These are phyloP conservation scores for Aspidiotus destructor DNA, from an alignment of 2,888 invertebrate genomes.

Conservation along the genomic window DNA sequence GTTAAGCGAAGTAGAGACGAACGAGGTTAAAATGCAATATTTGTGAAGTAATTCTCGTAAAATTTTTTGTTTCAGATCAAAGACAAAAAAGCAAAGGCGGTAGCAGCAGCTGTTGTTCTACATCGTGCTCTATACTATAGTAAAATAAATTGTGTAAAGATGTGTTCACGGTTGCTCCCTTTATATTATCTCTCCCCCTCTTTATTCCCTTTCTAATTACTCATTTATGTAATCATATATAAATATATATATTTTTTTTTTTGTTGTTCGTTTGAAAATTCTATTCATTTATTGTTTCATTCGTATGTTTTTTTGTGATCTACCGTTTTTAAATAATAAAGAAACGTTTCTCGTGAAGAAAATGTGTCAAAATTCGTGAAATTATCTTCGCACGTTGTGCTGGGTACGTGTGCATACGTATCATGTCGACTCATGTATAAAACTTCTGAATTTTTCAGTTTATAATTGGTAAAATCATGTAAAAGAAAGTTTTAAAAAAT, in stretches of 20 bases:
- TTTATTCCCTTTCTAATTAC: background rate
- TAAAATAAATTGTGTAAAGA: constrained; percentile 25
- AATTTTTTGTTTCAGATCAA: constrained; percentile 63
- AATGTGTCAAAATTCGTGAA: constrained; percentile 5
- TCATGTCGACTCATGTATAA: too few relatives aligned
- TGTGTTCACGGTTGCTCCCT: constrained; percentile 27
- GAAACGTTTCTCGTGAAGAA: background rate
- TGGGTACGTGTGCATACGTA: background rate
- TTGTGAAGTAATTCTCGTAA: constrained; percentile 37
- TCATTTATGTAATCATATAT: constrained; percentile 12
- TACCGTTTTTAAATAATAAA: constrained; percentile 5
- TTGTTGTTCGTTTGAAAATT: constrained; percentile 8
- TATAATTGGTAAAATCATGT: too few relatives aligned
- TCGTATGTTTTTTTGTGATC: background rate
- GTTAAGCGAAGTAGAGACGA: background rate
- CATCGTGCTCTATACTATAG: constrained; percentile 90
- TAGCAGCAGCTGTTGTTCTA: constrained; percentile 88
- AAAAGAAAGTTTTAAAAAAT: too few relatives aligned
- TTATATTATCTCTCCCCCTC: constrained; percentile 9
- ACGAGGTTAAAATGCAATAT: background rate
- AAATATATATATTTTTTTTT: too few relatives aligned
- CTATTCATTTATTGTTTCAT: constrained; percentile 26
- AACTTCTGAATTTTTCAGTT: too few relatives aligned
- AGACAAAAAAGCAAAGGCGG: constrained; percentile 92
- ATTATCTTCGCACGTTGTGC: background rate